Percentiles rank a stretch among this genome's conserved stretches.
These are phyloP conservation scores for Octodonta nipae DNA, from an alignment of 2,888 invertebrate species.

Conservation along the genomic window DNA sequence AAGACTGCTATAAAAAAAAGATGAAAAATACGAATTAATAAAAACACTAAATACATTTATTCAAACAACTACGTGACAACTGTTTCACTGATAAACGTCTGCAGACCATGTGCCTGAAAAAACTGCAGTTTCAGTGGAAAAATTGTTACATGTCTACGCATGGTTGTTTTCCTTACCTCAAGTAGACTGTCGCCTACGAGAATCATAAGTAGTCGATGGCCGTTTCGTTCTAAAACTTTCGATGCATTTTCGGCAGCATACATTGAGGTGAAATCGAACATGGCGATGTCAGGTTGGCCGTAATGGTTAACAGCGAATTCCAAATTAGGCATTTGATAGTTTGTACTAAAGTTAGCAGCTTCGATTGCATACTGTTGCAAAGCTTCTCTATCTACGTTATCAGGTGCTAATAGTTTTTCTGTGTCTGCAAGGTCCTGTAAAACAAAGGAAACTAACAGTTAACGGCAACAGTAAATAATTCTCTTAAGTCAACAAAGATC, in stretches of 20 bases:
- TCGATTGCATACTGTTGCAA: slow-evolving; percentile 83
- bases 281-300: slow-evolving; percentile 91
- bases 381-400: slow-evolving; percentile 83
- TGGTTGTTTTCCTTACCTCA: too few relatives aligned
- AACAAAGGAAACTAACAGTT: slow-evolving; percentile 4
- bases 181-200: slow-evolving; percentile 92
- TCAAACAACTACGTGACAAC: too few relatives aligned
- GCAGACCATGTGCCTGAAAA: too few relatives aligned
- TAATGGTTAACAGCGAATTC: slow-evolving; percentile 97
- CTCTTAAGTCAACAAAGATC: too few relatives aligned
- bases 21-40: too few relatives aligned
- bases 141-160: too few relatives aligned
- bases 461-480: not conserved
- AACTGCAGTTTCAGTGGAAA: too few relatives aligned
- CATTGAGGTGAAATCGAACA: slow-evolving; percentile 99
- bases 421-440: slow-evolving; percentile 80
- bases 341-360: slow-evolving; percentile 88
- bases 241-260: slow-evolving; percentile 93
- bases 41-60: too few relatives aligned
- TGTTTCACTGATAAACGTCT: too few relatives aligned
- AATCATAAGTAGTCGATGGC: slow-evolving; percentile 71
- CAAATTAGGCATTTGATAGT: slow-evolving; percentile 68
- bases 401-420: slow-evolving; percentile 66
- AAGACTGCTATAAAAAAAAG: not conserved
- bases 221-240: slow-evolving; percentile 57